Percentiles rank a stretch among this genome's conserved stretches.
phyloP scores from a whole-genome alignment of 2,113 vertebrate genomes.

The Narcine bancroftii region DNA sequence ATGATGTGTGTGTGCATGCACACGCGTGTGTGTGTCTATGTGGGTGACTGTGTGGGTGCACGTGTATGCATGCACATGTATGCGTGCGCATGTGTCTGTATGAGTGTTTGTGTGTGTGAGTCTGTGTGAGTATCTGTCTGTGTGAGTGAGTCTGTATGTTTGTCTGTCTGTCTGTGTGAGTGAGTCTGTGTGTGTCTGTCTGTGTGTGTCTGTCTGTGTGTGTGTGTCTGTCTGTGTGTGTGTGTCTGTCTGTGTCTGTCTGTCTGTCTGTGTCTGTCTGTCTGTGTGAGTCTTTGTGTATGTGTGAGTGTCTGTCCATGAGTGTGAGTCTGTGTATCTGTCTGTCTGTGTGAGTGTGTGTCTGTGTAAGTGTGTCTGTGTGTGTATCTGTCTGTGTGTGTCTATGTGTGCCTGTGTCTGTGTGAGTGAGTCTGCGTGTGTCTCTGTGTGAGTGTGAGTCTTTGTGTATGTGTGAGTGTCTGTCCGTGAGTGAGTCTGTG shows the following conservation, averaged over 20 bases:
- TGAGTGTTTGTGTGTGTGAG: constrained; percentile 30
- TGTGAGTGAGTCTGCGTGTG: too few species aligned
- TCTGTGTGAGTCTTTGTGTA: too few species aligned
- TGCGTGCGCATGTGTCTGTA: background rate
- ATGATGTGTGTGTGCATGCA: too few species aligned
- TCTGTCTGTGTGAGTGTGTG: too few species aligned
- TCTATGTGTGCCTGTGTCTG: too few species aligned
- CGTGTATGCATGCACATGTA: background rate
- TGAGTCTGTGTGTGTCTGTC: background rate
- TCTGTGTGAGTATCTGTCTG: background rate
- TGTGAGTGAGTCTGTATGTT: constrained; percentile 29
- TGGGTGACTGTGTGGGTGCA: background rate
- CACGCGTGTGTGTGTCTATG: too few species aligned
- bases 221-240: background rate
- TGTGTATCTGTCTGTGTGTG: too few species aligned
- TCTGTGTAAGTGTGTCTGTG: too few species aligned
- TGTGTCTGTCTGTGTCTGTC: background rate
- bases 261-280: too few species aligned
- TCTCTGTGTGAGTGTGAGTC: background rate
- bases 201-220: background rate
- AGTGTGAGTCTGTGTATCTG: too few species aligned
- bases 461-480: background rate
- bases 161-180: background rate
- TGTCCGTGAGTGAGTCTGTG: background rate
- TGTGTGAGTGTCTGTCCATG: too few species aligned